Percentiles rank a stretch among this genome's conserved stretches.
Conservation (phyloP, 2,797 vertebrate genomes). For the Macroramphosus scolopax region DNA sequence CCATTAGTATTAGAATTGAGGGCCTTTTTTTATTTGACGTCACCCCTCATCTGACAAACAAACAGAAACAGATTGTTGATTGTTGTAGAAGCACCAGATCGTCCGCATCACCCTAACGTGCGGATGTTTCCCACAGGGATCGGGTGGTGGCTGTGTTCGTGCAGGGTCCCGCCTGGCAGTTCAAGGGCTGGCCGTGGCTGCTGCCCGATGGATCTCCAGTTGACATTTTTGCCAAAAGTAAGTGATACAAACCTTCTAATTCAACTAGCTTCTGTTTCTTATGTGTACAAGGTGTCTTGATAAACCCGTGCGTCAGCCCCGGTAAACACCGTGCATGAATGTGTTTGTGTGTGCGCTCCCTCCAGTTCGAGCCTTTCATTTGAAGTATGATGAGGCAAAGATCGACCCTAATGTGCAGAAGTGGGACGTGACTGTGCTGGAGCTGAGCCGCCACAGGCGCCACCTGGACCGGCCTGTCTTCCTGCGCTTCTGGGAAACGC, state of each 20-base stretch:
- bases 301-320: too few relatives aligned
- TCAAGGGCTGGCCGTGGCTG: conserved; percentile 99
- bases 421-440: conserved; percentile 97
- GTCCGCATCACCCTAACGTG: background rate
- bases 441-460: conserved; percentile 95
- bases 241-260: conserved; percentile 54
- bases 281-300: too few relatives aligned
- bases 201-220: conserved; percentile 97
- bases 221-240: conserved; percentile 99
- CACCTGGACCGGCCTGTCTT: conserved; percentile 96
- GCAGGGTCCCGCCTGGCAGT: conserved; percentile 98
- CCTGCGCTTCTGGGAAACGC: conserved; percentile 96
- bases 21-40: background rate
- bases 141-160: conserved; percentile 97
- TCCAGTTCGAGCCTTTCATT: conserved; percentile 96
- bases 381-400: conserved; percentile 96
- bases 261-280: too few relatives aligned
- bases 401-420: conserved; percentile 96
- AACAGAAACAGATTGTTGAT: too few relatives aligned
- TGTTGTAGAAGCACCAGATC: too few relatives aligned
- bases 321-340: background rate
- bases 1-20: background rate
- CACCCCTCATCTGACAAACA: background rate
- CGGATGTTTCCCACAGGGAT: conserved; percentile 80
- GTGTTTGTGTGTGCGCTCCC: background rate